Evolutionary conservation across 2,113 vertebrate genomes (phyloP), one percentile per base, ranked within the genome.

Genomic region (Hippopotamus amphibius): DNA sequence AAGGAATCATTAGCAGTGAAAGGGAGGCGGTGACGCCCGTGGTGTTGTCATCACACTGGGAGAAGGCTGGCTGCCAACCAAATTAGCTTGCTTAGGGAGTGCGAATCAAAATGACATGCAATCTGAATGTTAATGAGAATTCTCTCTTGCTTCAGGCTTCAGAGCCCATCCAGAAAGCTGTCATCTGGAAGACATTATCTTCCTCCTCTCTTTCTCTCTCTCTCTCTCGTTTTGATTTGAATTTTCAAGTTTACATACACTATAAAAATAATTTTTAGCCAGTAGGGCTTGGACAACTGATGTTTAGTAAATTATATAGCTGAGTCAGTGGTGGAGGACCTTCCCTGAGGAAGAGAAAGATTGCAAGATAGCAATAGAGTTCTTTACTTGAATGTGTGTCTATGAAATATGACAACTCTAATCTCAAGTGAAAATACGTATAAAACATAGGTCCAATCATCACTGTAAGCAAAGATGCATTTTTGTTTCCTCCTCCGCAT

Each of bases 31-130:
- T 63, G 96, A 95, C 95, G 98, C 98, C 98, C 97, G 97, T 97
- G 98, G 98, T 97, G 98, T 98, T 99, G 98, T 98, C 98, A 98
- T 98, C 97, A 97, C 98, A 96, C 98, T 98, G 98, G 80, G 96
- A 98, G 98, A 92, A 97, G 97, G 76, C 97, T 99, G 99, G 98
- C 98, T 98, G 97, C 93, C 94, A 87, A 98, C 98, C 99, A 99
- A 99, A 99, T 98, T 98, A 98, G 98, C 98, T 98, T 98, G 98
- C 99, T 98, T 96, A 97, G 98, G 98, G 98, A 98, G 98, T 97
- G 98, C 98, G 99, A 99, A 99, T 99, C 98, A 98, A 98, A 98
- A 98, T 98, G 98, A 99, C 98, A 98, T 98, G 98, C 97, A 98
- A 98, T 98, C 98, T 98, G 98, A 98, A 98, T 98, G 98, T 97